A percentile compares a stretch with the other conserved stretches of the same genome.
Conservation (phyloP, 2,888 invertebrate genomes). For the Acrocera orbiculus region DNA sequence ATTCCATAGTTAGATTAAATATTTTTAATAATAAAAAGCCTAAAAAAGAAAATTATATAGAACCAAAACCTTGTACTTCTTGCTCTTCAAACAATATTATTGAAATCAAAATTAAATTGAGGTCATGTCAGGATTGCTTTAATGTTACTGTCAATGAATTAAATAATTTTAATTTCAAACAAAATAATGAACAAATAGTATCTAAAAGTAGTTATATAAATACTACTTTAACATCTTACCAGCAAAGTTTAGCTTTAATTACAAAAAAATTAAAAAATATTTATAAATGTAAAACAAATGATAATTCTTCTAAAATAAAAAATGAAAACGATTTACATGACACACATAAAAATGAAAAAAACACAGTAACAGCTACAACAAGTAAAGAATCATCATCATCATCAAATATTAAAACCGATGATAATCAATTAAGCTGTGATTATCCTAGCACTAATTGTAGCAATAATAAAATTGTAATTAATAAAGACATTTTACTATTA, state of each 20-base stretch:
- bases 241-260: constrained; percentile 9
- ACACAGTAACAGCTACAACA: not conserved
- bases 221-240: constrained; percentile 1
- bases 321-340: constrained; percentile 2
- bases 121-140: constrained; percentile 12
- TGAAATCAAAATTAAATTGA: constrained; percentile 12
- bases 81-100: constrained; percentile 12
- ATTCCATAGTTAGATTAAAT: too few relatives aligned
- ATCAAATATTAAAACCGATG: constrained; percentile 6
- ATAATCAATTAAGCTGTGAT: constrained; percentile 9
- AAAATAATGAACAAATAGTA: too few relatives aligned
- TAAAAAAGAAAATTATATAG: too few relatives aligned
- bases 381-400: constrained; percentile 2
- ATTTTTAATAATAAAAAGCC: too few relatives aligned
- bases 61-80: constrained; percentile 11
- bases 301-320: constrained; percentile 3
- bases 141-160: constrained; percentile 11
- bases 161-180: constrained; percentile 2
- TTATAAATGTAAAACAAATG: constrained; percentile 9
- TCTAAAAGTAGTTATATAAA: not conserved
- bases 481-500: constrained; percentile 13
- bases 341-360: constrained; percentile 4
- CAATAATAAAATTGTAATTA: constrained; percentile 5
- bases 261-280: constrained; percentile 11
- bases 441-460: constrained; percentile 7